phyloP scores from a whole-genome alignment of 2,113 vertebrate species.

The Mungos mungo region DNA sequence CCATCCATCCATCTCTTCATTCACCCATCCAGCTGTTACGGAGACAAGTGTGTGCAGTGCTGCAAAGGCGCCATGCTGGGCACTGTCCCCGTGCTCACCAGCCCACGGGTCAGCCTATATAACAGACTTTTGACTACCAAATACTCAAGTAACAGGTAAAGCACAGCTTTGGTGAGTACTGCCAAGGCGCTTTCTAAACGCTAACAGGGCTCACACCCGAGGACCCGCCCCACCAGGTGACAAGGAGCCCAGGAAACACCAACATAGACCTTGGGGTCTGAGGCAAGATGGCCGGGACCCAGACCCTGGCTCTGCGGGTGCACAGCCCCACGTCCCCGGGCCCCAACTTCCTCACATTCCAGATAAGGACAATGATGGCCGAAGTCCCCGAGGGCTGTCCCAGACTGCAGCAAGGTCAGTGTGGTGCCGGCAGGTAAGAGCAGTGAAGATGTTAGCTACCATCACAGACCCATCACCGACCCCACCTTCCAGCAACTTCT shows the following conservation, averaged over 20 bases:
- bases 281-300: too few species aligned
- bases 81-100: neutral
- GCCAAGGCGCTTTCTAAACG: neutral
- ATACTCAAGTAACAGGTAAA: neutral
- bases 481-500: neutral
- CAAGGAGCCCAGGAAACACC: neutral
- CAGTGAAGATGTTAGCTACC: neutral
- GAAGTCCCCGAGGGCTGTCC: too few species aligned
- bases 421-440: neutral
- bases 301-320: fast-evolving
- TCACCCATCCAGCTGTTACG: neutral
- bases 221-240: neutral
- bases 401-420: neutral
- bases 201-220: neutral
- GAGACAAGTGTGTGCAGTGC: neutral
- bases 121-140: neutral
- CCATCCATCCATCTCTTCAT: neutral
- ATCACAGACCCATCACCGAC: neutral
- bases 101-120: neutral
- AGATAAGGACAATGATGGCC: fast-evolving
- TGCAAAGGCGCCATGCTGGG: too few species aligned
- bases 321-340: neutral
- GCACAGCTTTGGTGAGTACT: neutral
- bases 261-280: neutral
- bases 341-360: neutral